Base-by-base conservation (phyloP, 1,140 invertebrate genomes). In the Aporrectodea caliginosa region DNA sequence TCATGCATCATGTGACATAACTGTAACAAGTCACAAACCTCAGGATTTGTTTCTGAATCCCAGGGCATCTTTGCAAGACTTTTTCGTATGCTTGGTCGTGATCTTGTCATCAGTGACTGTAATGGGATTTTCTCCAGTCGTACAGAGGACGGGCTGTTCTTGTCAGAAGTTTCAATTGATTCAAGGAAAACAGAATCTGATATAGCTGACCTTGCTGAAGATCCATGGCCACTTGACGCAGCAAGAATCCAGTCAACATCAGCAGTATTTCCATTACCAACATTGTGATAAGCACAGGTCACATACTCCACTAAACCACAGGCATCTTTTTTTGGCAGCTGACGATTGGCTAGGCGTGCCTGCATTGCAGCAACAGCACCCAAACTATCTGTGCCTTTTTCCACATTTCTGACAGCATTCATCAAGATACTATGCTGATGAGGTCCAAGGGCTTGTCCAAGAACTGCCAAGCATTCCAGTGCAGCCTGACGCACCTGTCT, bases 251-350 rank as follows among this genome's bases (percentile, higher is more conserved):
- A 93, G 43, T 92, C 92, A n/a, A 93, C 89, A 84, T 93, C 93
- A 29, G 92, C 89, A 22, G 83, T 83, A 58, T 58, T 58, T 58
- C 43, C 43, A 22, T 6, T 22, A 22, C 43, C 43, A 22, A 12
- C 22, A 22, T 58, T 58, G 43, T 22, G 43, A 58, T 22, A 12
- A 16, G 86, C 87, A 27, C 86, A 87, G 30, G 88, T 86, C 27
- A 89, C 93, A 87, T 98, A 96, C 83, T 92, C 90, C 0, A 93
- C 92, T 78, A 98, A 89, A 86, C 97, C 93, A 12, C 91, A 89
- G 14, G 89, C 90, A 16, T 22, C 43, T 6, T 98, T 91, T 33
- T 92, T 90, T 22, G 92, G 88, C 32, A 93, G 86, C 81, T 91
- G 90, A 76, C 92, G 90, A 74, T 93, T 88, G 27, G 92, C 90